phyloP scores from a whole-genome alignment of 2,113 vertebrate species.

The Pampusana beccarii region DNA sequence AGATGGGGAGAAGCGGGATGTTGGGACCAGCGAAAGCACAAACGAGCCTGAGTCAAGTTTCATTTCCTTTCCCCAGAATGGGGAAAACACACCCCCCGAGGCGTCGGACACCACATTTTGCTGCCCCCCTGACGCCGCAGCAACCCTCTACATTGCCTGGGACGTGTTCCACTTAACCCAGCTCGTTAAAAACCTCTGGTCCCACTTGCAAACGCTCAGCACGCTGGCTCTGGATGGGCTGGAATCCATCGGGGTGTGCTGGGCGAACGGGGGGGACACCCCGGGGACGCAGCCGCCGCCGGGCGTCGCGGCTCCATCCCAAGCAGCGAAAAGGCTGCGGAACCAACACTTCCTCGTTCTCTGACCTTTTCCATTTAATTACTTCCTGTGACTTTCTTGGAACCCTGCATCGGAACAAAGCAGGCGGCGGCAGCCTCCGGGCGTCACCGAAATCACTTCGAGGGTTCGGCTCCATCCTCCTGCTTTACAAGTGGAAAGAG shows the following conservation, averaged over 20 bases:
- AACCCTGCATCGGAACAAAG: slow-evolving; percentile 3
- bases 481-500: background rate
- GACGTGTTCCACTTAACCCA: background rate
- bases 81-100: background rate
- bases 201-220: background rate
- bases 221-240: accelerated
- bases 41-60: accelerated
- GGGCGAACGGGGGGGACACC: accelerated
- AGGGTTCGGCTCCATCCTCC: background rate
- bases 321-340: slow-evolving; percentile 34
- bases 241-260: background rate
- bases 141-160: background rate
- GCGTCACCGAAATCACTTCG: background rate
- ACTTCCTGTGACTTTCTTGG: slow-evolving; percentile 81
- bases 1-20: background rate
- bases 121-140: background rate
- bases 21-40: background rate
- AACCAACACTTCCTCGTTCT: slow-evolving; percentile 77
- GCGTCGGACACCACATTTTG: accelerated
- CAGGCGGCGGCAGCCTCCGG: background rate
- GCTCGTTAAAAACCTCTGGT: background rate
- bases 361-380: slow-evolving; percentile 81
- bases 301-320: slow-evolving; percentile 38
- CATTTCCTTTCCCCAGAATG: background rate
- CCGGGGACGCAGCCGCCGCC: accelerated